Evolutionary conservation across 2,888 invertebrate species (phyloP), one percentile per base, ranked within the genome.

Genomic region (Pimpla rufipes): DNA sequence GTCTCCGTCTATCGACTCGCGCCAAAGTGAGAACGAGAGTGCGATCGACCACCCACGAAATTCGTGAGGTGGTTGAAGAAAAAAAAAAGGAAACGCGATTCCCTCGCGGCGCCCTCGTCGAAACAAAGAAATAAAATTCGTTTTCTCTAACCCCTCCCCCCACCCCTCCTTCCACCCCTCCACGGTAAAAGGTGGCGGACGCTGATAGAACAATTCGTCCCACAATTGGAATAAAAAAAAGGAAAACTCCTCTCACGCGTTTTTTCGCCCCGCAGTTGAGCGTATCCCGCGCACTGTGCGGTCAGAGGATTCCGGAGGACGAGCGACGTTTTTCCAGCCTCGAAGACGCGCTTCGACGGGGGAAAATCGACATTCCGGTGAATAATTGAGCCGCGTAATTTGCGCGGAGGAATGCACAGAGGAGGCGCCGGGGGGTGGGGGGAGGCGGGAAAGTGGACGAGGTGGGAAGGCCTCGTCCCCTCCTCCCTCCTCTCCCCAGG

Each of bases 341-440:
- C 10, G n/a, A 18, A 42, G 50, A 59, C 13, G 42, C 11, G n/a
- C 37, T 68, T 47, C 35, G 66, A 18, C 29, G 5, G 29, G n/a
- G 71, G 70, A 29, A 57, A 37, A 71, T 85, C 88, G 88, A 90
- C 88, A 91, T 92, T 91, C 90, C 89, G 87, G 89, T 91, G 91
- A 92, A 92, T 92, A 92, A 92, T 92, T 92, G 92, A 91, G 90
- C 90, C 88, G 88, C 89, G 90, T 92, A 92, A 92, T 92, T 92
- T 90, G 92, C 92, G 89, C 89, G 87, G 84, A 86, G 91, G 92
- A 92, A 91, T 92, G 90, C 89, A 90, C 88, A 88, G 85, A 35
- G 45, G 16, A 66, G 50, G 70, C 2, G 57, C 67, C n/a, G n/a
- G n/a, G n/a, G 68, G 84, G 73, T 77, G 80, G 73, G 86, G 84